Conservation (phyloP, 2,113 vertebrate species). For the Ovibos moschatus region DNA sequence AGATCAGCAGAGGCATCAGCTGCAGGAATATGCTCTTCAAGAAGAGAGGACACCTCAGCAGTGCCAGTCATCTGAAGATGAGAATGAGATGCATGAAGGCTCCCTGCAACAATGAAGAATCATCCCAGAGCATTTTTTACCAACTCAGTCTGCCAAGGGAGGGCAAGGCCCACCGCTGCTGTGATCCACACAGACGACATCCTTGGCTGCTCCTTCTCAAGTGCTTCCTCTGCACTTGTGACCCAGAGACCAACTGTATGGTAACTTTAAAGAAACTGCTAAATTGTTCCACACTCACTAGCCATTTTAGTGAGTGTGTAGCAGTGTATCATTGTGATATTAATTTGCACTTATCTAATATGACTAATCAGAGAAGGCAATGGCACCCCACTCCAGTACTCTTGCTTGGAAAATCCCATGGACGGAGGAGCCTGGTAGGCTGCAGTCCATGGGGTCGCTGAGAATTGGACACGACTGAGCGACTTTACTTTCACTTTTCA, state of each 20-base stretch:
- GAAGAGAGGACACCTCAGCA: conserved; percentile 95
- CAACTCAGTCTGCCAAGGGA: conserved; percentile 89
- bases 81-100: conserved; percentile 88
- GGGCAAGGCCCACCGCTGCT: conserved; percentile 85
- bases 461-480: rapidly evolving
- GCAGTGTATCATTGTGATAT: background rate
- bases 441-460: too few species aligned
- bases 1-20: conserved; percentile 93
- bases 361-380: too few species aligned
- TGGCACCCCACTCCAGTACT: too few species aligned
- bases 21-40: conserved; percentile 78
- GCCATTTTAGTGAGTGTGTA: background rate
- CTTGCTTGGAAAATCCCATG: too few species aligned
- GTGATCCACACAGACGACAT: conserved; percentile 94
- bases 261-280: background rate
- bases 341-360: background rate
- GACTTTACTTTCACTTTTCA: too few species aligned
- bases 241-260: background rate
- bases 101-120: conserved; percentile 90
- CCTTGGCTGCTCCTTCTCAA: background rate
- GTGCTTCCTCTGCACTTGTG: rapidly evolving
- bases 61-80: conserved; percentile 92
- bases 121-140: conserved; percentile 90
- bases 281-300: background rate
- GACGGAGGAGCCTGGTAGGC: too few species aligned